Percentiles rank a stretch among this genome's conserved stretches.
phyloP scores from a whole-genome alignment of 2,797 vertebrate genomes.

The Poeciliopsis presidionis region DNA sequence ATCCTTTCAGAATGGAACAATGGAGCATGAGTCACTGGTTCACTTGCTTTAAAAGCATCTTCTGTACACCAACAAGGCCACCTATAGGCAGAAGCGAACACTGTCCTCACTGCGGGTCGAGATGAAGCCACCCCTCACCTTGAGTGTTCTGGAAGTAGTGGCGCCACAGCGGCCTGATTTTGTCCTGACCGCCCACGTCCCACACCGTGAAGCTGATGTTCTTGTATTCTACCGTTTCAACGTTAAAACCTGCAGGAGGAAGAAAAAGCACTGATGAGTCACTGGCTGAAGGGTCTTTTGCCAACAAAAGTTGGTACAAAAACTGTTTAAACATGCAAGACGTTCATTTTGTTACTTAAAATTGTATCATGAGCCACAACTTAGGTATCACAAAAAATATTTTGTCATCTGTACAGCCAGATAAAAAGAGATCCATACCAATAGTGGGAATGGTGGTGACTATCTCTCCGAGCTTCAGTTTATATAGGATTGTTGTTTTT shows the following conservation, averaged over 20 bases:
- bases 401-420: not conserved
- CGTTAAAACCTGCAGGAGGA: constrained; percentile 85
- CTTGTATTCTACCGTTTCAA: constrained; percentile 92
- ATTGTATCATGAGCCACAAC: not conserved
- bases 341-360: not conserved
- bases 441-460: constrained; percentile 90
- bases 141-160: constrained; percentile 93
- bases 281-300: not conserved
- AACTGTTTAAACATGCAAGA: not conserved
- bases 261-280: constrained; percentile 20
- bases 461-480: constrained; percentile 88
- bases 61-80: constrained; percentile 35
- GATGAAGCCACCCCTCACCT: constrained; percentile 74
- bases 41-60: constrained; percentile 28
- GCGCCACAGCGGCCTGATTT: constrained; percentile 90
- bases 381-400: not conserved
- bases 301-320: not conserved
- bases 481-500: constrained; percentile 90
- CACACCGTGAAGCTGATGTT: constrained; percentile 92
- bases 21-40: constrained; percentile 53
- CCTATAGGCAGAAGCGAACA: constrained; percentile 40
- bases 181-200: constrained; percentile 90
- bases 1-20: constrained; percentile 42
- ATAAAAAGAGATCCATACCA: constrained; percentile 72
- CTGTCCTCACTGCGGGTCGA: not conserved